phyloP scores from a whole-genome alignment of 1,140 invertebrate genomes.

The Gryon sp. region DNA sequence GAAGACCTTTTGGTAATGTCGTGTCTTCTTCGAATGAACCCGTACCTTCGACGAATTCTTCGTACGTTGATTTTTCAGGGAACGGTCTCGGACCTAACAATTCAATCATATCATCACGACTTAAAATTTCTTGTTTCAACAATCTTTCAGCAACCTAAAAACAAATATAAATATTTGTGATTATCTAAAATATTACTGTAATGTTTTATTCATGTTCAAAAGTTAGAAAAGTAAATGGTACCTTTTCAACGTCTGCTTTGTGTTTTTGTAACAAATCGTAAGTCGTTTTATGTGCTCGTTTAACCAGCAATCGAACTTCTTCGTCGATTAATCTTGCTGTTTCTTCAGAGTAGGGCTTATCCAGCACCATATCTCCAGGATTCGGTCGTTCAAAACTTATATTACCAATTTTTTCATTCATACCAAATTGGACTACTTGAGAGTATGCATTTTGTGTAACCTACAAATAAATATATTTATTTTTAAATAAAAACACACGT shows the following conservation, averaged over 20 bases:
- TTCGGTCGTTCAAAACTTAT: constrained; percentile 97
- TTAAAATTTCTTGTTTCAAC: constrained; percentile 96
- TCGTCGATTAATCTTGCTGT: constrained; percentile 98
- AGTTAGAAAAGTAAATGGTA: constrained; percentile 68
- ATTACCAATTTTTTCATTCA: constrained; percentile 98
- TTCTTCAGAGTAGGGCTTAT: constrained; percentile 99
- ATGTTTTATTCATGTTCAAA: too few species aligned
- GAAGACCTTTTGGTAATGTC: constrained; percentile 94
- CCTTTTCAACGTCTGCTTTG: constrained; percentile 93
- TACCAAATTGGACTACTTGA: constrained; percentile 95
- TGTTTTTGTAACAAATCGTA: constrained; percentile 90
- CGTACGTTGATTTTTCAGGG: constrained; percentile 99
- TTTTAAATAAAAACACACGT: too few species aligned
- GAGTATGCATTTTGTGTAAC: constrained; percentile 88
- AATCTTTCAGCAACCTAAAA: constrained; percentile 93
- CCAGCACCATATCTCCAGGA: constrained; percentile 94
- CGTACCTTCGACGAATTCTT: constrained; percentile 99
- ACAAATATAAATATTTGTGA: constrained; percentile 17
- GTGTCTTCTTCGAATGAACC: constrained; percentile 99
- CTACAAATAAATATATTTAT: constrained; percentile 64
- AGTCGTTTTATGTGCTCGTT: constrained; percentile 90
- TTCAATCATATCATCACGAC: constrained; percentile 99
- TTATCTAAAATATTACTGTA: background rate
- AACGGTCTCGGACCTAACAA: constrained; percentile 96
- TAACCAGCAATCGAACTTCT: constrained; percentile 94